A percentile compares a stretch with the other conserved stretches of the same genome.
Conservation (phyloP, 2,797 vertebrate genomes). For the Halcyon leucocephala region DNA sequence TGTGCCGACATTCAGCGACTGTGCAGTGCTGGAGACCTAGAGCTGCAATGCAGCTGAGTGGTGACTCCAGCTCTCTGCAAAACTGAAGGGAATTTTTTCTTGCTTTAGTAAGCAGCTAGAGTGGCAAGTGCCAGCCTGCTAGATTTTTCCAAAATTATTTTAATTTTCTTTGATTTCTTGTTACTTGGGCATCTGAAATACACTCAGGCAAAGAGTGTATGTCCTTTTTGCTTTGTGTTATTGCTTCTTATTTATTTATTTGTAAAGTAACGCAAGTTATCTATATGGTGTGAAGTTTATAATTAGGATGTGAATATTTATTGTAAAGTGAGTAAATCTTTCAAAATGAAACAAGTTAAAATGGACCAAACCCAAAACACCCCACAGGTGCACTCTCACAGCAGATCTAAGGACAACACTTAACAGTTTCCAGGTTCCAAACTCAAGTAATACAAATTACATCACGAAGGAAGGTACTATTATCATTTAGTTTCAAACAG, state of each 20-base stretch:
- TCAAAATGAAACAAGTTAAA: not conserved
- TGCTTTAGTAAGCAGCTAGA: constrained; percentile 2
- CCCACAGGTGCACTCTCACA: not conserved
- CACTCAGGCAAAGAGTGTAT: not conserved
- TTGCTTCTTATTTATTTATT: not conserved
- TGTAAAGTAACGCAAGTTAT: not conserved
- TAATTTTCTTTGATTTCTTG: not conserved
- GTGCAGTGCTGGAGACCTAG: not conserved
- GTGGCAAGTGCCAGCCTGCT: not conserved
- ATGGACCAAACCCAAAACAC: not conserved
- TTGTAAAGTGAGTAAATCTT: not conserved
- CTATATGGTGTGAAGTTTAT: not conserved
- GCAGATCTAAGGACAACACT: not conserved
- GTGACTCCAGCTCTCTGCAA: constrained; percentile 1
- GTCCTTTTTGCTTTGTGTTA: not conserved
- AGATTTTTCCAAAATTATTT: not conserved
- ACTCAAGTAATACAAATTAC: not conserved
- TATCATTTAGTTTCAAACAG: not conserved
- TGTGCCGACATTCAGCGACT: not conserved
- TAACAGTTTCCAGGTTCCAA: not conserved
- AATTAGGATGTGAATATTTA: not conserved
- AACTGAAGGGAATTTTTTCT: constrained; percentile 1
- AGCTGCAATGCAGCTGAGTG: constrained; percentile 53
- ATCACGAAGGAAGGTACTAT: not conserved
- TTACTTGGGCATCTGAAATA: not conserved